Percentiles rank a stretch among this genome's conserved stretches.
These are phyloP conservation scores for Limnephilus rhombicus DNA, from an alignment of 2,888 invertebrate species.

Conservation along the genomic window DNA sequence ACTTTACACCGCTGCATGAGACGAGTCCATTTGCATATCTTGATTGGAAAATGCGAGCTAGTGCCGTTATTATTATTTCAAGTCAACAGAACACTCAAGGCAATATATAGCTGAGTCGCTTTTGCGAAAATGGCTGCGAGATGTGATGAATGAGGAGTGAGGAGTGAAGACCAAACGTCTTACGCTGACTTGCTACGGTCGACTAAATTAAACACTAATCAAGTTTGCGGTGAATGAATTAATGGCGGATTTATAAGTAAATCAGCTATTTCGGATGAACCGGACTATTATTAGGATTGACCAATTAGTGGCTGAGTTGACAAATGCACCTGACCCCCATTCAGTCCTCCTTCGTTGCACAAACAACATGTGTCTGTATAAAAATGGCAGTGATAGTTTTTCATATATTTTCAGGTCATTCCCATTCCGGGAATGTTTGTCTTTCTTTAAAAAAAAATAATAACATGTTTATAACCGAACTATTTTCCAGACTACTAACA, in stretches of 20 bases:
- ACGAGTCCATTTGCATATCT: slow-evolving; percentile 56
- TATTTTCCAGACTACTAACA: too few relatives aligned
- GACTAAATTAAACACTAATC: background rate
- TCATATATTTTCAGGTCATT: too few relatives aligned
- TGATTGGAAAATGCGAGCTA: slow-evolving; percentile 58
- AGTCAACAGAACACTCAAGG: slow-evolving; percentile 39
- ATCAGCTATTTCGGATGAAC: background rate
- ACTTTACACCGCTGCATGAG: slow-evolving; percentile 9
- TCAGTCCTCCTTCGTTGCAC: too few relatives aligned
- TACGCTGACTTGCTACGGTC: background rate
- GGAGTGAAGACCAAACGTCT: background rate
- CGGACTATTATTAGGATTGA: too few relatives aligned
- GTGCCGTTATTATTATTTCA: background rate
- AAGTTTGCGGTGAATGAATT: background rate
- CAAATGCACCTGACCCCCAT: too few relatives aligned
- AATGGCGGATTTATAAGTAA: background rate
- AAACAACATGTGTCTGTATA: too few relatives aligned
- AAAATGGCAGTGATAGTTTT: too few relatives aligned
- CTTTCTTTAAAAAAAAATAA: too few relatives aligned
- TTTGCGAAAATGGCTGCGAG: background rate
- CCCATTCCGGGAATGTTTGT: too few relatives aligned
- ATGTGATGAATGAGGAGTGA: background rate
- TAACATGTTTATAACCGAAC: too few relatives aligned
- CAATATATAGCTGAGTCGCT: background rate
- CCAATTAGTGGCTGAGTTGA: too few relatives aligned